These are phyloP conservation scores for Drosophila hydei DNA, from an alignment of 1,140 invertebrate species.

Conservation along the genomic window DNA sequence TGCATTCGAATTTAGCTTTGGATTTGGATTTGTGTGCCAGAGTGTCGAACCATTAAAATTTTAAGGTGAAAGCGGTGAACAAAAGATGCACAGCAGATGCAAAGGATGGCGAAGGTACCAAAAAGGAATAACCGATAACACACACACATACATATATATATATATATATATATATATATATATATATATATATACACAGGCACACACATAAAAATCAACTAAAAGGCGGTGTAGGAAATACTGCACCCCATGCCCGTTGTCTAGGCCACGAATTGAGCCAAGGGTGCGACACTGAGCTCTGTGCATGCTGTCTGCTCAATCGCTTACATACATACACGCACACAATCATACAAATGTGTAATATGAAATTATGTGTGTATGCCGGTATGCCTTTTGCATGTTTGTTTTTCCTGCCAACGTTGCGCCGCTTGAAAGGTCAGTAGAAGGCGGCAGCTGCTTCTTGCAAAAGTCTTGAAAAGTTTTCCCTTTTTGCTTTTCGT, in stretches of 20 bases:
- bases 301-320: constrained; percentile 11
- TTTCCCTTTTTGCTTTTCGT: not conserved
- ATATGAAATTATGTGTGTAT: not conserved
- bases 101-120: constrained; percentile 17
- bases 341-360: no score
- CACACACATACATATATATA: not conserved
- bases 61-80: constrained; percentile 61
- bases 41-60: constrained; percentile 22
- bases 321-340: no score
- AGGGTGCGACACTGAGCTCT: constrained; percentile 22
- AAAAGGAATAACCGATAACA: constrained; percentile 32
- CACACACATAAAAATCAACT: not conserved
- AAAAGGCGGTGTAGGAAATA: constrained; percentile 8
- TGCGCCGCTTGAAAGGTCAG: constrained; percentile 38
- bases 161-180: no score
- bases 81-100: constrained; percentile 37
- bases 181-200: no score
- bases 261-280: constrained; percentile 30
- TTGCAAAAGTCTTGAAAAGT: constrained; percentile 14
- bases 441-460: constrained; percentile 31
- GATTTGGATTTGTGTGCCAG: constrained; percentile 55
- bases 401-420: constrained; percentile 42
- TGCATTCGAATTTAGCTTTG: constrained; percentile 7
- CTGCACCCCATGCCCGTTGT: constrained; percentile 24
- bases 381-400: no score